Conservation (phyloP, 2,113 vertebrate species). For the Mormoops blainvillei region DNA sequence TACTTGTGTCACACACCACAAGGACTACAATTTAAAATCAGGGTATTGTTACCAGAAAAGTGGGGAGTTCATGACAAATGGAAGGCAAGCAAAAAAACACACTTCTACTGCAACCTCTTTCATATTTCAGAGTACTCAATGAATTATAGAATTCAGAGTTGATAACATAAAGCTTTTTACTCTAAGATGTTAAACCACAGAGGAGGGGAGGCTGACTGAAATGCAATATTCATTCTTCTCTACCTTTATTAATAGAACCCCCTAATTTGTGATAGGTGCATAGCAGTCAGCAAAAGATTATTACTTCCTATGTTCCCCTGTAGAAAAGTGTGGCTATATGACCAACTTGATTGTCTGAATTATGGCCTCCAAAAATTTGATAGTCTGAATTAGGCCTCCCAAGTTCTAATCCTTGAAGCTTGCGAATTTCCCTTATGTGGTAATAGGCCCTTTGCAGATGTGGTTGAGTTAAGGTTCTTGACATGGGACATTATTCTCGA, state of each 20-base stretch:
- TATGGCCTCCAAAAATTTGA: neutral
- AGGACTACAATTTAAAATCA: neutral
- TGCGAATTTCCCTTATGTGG: neutral
- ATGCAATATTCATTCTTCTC: neutral
- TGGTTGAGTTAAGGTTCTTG: neutral
- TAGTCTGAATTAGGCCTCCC: neutral
- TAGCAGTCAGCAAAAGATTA: neutral
- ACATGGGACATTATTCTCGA: neutral
- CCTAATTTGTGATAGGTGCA: neutral
- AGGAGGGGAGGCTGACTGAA: neutral
- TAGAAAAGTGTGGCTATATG: neutral
- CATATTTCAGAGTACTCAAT: neutral
- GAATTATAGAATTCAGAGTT: neutral
- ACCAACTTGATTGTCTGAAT: neutral
- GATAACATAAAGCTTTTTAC: neutral
- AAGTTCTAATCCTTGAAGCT: neutral
- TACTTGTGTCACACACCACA: neutral
- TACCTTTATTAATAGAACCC: neutral
- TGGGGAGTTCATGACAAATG: neutral
- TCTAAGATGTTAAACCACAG: neutral
- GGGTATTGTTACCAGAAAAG: neutral
- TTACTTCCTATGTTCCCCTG: neutral
- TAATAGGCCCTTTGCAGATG: neutral
- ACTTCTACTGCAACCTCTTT: neutral
- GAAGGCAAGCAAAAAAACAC: neutral